Base-by-base conservation (phyloP, 2,888 invertebrate genomes). In the Athalia rosae region DNA sequence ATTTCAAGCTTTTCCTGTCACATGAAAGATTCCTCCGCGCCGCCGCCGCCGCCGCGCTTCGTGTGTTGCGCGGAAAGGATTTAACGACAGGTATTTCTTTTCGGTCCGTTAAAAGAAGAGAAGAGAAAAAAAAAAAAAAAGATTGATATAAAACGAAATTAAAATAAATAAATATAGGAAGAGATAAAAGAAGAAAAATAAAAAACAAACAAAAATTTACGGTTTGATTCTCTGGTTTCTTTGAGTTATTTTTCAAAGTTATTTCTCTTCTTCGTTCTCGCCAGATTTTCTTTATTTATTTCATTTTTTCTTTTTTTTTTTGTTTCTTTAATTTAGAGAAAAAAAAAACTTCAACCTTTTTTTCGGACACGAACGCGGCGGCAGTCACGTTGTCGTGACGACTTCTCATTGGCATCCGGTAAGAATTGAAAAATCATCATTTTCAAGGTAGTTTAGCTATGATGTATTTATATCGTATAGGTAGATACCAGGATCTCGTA, bases 341-440 rank as follows among this genome's bases (percentile, higher is more conserved):
- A 28, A 28, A 28, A 28, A n/a, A n/a, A n/a, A n/a, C n/a, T n/a
- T 28, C 2, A 28, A 2, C 28, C 2, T 28, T 0, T 28, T 28
- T 1, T 28, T 28, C 28, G 28, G 43, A 6, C 45, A 11, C n/a
- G 13, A 28, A 28, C 28, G 28, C 28, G 63, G 63, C 4, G 48
- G 48, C n/a, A 62, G 62, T 61, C 66, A 9, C n/a, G 48, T 4
- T 48, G 47, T 66, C 48, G 66, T 48, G 47, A 9, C 48, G 4
- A 6, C n/a, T 43, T 3, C 15, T 48, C 6, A 1, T 15, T 48
- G 66, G 45, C 48, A 64, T 13, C 47, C 48, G 64, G 48, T 15
- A 64, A 67, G 28, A 50, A 67, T 67, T 50, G 50, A 67, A 67
- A 67, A 67, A 67, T 67, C 28, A 28, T 28, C 48, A 48, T 50